phyloP scores from a whole-genome alignment of 2,113 vertebrate species.

The Alligator mississippiensis region DNA sequence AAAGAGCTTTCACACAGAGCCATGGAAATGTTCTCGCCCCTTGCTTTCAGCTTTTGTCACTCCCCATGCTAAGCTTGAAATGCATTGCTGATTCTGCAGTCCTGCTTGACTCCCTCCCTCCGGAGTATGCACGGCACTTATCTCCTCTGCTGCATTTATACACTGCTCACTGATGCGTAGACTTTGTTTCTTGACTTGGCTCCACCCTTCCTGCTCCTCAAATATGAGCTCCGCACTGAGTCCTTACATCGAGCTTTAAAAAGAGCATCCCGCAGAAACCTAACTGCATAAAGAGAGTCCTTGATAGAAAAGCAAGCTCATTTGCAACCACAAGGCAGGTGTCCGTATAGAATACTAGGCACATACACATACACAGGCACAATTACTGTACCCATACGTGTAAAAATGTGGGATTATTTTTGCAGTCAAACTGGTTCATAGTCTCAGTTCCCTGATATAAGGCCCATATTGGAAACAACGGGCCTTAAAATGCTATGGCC shows the following conservation, averaged over 20 bases:
- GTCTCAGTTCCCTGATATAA: constrained; percentile 53
- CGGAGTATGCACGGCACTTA: background rate
- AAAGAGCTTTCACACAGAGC: background rate
- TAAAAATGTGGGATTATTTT: constrained; percentile 27
- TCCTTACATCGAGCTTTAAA: fast-evolving
- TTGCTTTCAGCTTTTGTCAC: background rate
- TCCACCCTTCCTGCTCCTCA: background rate
- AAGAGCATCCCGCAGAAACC: background rate
- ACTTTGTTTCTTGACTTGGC: background rate
- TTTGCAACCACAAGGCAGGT: background rate
- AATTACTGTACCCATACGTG: constrained; percentile 14
- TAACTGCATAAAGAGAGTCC: background rate
- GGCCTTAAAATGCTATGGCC: constrained; percentile 40
- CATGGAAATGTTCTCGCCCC: background rate
- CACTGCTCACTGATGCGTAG: constrained; percentile 10
- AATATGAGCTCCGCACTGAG: background rate
- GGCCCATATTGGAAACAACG: constrained; percentile 43
- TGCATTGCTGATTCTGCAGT: constrained; percentile 4
- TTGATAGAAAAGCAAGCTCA: background rate
- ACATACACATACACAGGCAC: background rate
- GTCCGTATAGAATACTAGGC: background rate
- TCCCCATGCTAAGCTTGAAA: constrained; percentile 16
- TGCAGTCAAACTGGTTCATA: constrained; percentile 33
- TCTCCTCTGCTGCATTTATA: constrained; percentile 25
- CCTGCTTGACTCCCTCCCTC: background rate